These are phyloP conservation scores for Oryzias sinensis DNA, from an alignment of 2,797 vertebrate species.

Conservation along the genomic window DNA sequence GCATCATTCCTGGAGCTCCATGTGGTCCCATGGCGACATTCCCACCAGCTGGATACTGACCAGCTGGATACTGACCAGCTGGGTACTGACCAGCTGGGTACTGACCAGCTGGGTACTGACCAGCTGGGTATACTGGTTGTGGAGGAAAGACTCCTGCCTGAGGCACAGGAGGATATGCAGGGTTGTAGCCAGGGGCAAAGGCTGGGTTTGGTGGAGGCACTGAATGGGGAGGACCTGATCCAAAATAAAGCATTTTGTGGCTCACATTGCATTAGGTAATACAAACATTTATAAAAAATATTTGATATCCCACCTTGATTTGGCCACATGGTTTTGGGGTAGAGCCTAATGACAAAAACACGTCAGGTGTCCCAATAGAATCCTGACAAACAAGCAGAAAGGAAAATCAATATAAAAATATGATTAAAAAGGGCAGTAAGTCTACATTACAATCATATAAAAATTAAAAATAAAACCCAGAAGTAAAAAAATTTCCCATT, in stretches of 20 bases:
- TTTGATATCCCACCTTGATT: conserved; percentile 67
- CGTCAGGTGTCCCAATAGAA: conserved; percentile 1
- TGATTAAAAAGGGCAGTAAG: neutral
- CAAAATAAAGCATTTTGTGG: neutral
- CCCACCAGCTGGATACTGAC: conserved; percentile 48
- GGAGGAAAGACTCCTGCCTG: conserved; percentile 59
- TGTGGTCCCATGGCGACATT: conserved; percentile 52
- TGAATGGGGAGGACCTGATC: conserved; percentile 62
- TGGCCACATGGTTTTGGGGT: conserved; percentile 67
- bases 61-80: conserved; percentile 19
- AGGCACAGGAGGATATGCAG: conserved; percentile 43
- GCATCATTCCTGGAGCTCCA: conserved; percentile 51
- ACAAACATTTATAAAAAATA: neutral
- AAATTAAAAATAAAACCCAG: no score
- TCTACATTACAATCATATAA: no score
- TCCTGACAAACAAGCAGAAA: conserved; percentile 21
- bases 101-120: neutral
- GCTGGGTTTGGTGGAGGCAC: conserved; percentile 64
- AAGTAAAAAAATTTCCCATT: no score
- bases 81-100: conserved; percentile 46
- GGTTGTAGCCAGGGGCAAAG: conserved; percentile 67
- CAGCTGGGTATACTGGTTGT: conserved; percentile 45
- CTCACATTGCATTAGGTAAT: neutral
- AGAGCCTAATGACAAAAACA: conserved; percentile 5
- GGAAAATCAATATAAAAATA: neutral